A percentile compares a stretch with the other conserved stretches of the same genome.
These are phyloP conservation scores for Melanophora roralis DNA, from an alignment of 2,888 invertebrate species.

Conservation along the genomic window DNA sequence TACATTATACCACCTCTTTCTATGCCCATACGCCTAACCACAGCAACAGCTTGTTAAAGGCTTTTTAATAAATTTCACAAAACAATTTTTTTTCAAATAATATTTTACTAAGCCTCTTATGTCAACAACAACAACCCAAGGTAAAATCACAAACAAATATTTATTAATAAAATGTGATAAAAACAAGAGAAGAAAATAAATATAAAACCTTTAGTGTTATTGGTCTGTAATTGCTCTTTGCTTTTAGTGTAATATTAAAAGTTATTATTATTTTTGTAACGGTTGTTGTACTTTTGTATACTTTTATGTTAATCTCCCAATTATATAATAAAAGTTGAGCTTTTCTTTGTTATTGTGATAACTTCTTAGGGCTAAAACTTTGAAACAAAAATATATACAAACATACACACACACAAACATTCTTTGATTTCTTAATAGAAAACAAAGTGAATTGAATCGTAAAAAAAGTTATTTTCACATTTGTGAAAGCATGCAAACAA, in stretches of 20 bases:
- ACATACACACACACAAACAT: neutral
- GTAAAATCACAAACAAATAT: neutral
- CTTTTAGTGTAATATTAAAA: slow-evolving; percentile 37
- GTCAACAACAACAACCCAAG: neutral
- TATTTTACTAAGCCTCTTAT: too few species aligned
- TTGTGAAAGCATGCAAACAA: slow-evolving; percentile 31
- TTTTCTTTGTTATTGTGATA: slow-evolving; percentile 4
- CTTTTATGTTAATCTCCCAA: slow-evolving; percentile 43
- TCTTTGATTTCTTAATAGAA: neutral
- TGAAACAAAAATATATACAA: neutral
- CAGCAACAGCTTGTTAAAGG: too few species aligned
- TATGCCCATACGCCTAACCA: too few species aligned
- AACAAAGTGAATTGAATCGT: slow-evolving; percentile 16
- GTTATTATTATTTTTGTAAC: slow-evolving; percentile 23
- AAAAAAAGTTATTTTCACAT: slow-evolving; percentile 14
- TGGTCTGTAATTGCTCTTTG: slow-evolving; percentile 32
- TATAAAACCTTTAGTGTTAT: slow-evolving; percentile 23
- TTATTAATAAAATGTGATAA: slow-evolving; percentile 10
- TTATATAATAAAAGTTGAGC: slow-evolving; percentile 34
- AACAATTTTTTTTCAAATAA: too few species aligned
- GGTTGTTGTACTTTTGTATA: slow-evolving; percentile 2
- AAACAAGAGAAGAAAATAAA: neutral
- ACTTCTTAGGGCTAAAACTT: neutral
- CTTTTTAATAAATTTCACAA: too few species aligned
- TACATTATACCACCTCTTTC: too few species aligned